These are phyloP conservation scores for Rhadinocentrus ornatus DNA, from an alignment of 2,797 vertebrate species.

Conservation along the genomic window DNA sequence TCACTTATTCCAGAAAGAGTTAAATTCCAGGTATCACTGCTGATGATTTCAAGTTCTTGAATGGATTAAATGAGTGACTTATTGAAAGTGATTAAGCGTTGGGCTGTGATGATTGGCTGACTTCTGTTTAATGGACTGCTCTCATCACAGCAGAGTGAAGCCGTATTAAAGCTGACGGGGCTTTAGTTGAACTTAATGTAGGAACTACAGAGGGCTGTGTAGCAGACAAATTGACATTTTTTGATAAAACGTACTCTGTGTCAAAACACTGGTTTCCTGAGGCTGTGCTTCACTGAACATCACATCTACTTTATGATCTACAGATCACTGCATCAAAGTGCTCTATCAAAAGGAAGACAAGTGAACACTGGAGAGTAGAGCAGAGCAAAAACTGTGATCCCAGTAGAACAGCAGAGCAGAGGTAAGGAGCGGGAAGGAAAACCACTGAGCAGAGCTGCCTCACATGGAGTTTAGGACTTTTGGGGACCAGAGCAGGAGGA, in stretches of 20 bases:
- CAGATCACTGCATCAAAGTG: conserved; percentile 64
- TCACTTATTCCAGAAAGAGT: not conserved
- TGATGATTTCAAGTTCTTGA: conserved; percentile 12
- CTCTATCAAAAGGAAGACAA: conserved; percentile 50
- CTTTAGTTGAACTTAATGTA: conserved; percentile 30
- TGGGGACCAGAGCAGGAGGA: not conserved
- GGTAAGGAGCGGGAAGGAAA: conserved; percentile 1
- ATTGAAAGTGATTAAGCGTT: conserved; percentile 56
- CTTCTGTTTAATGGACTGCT: conserved; percentile 61
- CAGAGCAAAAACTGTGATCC: conserved; percentile 41
- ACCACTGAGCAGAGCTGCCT: conserved; percentile 1
- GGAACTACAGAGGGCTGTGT: conserved; percentile 16
- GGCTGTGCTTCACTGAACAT: conserved; percentile 54
- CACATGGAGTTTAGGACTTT: not conserved
- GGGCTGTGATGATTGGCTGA: conserved; percentile 61
- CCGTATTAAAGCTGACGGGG: conserved; percentile 63
- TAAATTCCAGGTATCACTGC: not conserved
- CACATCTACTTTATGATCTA: conserved; percentile 55
- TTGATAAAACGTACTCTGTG: conserved; percentile 53
- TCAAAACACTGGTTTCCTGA: conserved; percentile 53
- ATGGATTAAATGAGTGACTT: conserved; percentile 41
- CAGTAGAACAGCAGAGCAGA: conserved; percentile 3
- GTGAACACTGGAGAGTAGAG: conserved; percentile 39
- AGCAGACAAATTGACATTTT: conserved; percentile 59
- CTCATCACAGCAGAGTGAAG: conserved; percentile 54